Conservation (phyloP, 2,113 vertebrate genomes). For the rat (Rattus norvegicus) region GRCr8 NC_086027.1:86686501-86687000, state of each 20-base stretch:
- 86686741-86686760: background rate
- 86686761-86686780: background rate
- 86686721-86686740: background rate
- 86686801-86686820: background rate
- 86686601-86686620: background rate
- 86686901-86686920: background rate
- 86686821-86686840: background rate
- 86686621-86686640: background rate
- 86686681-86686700: background rate
- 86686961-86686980: background rate
- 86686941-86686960: background rate
- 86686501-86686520: accelerated
- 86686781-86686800: background rate
- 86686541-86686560: background rate
- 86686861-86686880: background rate
- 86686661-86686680: background rate
- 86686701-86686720: background rate
- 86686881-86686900: background rate
- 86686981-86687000: background rate
- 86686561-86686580: background rate
- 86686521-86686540: background rate
- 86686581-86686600: no score
- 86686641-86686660: background rate
- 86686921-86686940: background rate
- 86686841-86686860: background rate